These are phyloP conservation scores for Torymus tubicola DNA, from an alignment of 2,888 invertebrate genomes.

Conservation along the genomic window DNA sequence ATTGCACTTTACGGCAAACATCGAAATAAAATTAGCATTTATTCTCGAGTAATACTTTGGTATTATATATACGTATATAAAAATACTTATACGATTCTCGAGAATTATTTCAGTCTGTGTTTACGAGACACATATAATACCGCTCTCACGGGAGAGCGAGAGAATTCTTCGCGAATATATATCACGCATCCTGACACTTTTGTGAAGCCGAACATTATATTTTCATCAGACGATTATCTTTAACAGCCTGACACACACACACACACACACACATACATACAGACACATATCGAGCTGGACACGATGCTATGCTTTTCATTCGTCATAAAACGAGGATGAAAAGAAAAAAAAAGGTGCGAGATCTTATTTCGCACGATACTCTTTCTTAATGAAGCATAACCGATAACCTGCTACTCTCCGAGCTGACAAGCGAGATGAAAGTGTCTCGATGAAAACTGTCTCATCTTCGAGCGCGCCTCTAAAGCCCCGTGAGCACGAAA, in stretches of 20 bases:
- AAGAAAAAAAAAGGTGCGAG: not conserved
- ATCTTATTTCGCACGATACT: constrained; percentile 2
- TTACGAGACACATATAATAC: no score
- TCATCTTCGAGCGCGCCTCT: constrained; percentile 28
- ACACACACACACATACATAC: not conserved
- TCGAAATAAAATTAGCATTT: no score
- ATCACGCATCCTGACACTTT: no score
- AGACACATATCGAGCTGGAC: no score
- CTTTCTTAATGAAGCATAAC: constrained; percentile 11
- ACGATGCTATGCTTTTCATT: not conserved
- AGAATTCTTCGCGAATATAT: no score
- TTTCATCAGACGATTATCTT: constrained; percentile 16
- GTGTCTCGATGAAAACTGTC: constrained; percentile 19
- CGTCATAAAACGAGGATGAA: constrained; percentile 4
- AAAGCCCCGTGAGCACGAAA: not conserved
- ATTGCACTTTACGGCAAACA: no score
- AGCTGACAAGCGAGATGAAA: not conserved
- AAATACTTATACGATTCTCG: no score
- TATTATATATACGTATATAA: no score
- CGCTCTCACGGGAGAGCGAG: no score
- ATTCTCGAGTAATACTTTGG: no score
- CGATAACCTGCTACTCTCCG: not conserved
- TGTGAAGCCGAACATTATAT: not conserved
- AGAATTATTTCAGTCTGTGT: no score
- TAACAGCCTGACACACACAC: constrained; percentile 1